Evolutionary conservation across 2,797 vertebrate genomes (phyloP), one percentile per base, ranked within the genome.

Genomic region (Crypturellus tataupa): DNA sequence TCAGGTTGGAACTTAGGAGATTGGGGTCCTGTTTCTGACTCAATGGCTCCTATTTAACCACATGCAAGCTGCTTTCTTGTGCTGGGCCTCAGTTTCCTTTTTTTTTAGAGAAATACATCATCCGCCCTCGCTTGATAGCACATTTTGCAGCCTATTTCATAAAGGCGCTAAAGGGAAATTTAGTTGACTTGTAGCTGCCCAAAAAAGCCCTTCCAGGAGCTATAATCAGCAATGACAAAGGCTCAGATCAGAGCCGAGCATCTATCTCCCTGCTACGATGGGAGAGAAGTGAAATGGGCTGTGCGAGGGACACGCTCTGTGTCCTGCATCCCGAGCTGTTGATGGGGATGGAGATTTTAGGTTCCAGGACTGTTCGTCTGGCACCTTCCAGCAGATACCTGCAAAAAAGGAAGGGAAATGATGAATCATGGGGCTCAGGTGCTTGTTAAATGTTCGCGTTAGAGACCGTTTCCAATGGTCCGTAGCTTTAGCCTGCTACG

Each of bases 401-500:
- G 7, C 68, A 77, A 55, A 81, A 75, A 39, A 13, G 58, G 37
- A 39, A 8, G 21, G 0, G 15, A 91, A 93, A 85, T 4, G 75
- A 86, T 85, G 94, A 94, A 47, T 90, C 89, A 80, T 93, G 94
- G 88, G 42, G 72, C 72, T 79, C 72, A 47, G 87, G 35, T 88
- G 62, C 92, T 83, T 92, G 23, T 19, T 83, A 89, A 94, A 72
- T 75, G 87, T 79, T 91, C 84, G 47, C 89, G 64, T 82, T 91
- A 65, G 79, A 87, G 71, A 82, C 83, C 76, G 44, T 93, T 94
- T 90, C 85, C 92, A 95, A 59, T 80, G 93, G 94, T 91, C 93
- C 80, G 4, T 85, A 24, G 80, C 89, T 89, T 87, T 82, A 69
- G 75, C 77, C 80, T 94, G 64, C 87, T 68, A 72, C 91, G 87